Evolutionary conservation across 2,888 invertebrate genomes (phyloP), one percentile per base, ranked within the genome.

Genomic region (Protophormia terraenovae): DNA sequence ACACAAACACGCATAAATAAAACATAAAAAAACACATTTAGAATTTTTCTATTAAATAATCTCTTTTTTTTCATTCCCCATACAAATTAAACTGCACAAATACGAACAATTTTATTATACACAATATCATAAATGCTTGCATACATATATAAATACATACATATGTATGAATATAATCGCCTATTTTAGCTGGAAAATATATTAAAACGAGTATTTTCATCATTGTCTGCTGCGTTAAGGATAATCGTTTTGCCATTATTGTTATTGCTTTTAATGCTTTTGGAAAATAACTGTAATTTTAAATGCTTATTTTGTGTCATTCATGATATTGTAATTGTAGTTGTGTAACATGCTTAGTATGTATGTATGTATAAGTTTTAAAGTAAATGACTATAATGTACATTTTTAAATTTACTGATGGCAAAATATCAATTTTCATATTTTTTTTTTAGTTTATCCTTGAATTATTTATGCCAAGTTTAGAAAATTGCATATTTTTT

Each of bases 191-290:
- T 73, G 66, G 53, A 55, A 45, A 50, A 69, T n/a, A 69, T 80
- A 47, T 47, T 64, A 66, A 55, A 27, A 67, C 22, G 38, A 55
- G 71, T 64, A 22, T 50, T 76, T 58, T 32, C 29, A 47, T 12
- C 58, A 55, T 67, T 79, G 83, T 83, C 83, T 79, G 69, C 83
- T 79, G 69, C 64, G 35, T 79, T 81, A 53, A 73, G 72, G 76
- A 81, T 84, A 81, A 84, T 81, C 81, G 80, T 67, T 84, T 60
- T 77, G 84, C 67, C 72, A 81, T 77, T 77, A 84, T 62, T 77
- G 72, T 84, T 84, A 84, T 84, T 81, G 80, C 77, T 81, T 77
- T 81, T 81, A 84, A 81, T 84, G 77, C 81, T 69, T 38, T 77
- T 77, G 62, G 73, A 84, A 84, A 84, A 77, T 81, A 73, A 73